Evolutionary conservation across 2,888 invertebrate species (phyloP).

Genomic region (Drosophila pseudotalamancana): DNA sequence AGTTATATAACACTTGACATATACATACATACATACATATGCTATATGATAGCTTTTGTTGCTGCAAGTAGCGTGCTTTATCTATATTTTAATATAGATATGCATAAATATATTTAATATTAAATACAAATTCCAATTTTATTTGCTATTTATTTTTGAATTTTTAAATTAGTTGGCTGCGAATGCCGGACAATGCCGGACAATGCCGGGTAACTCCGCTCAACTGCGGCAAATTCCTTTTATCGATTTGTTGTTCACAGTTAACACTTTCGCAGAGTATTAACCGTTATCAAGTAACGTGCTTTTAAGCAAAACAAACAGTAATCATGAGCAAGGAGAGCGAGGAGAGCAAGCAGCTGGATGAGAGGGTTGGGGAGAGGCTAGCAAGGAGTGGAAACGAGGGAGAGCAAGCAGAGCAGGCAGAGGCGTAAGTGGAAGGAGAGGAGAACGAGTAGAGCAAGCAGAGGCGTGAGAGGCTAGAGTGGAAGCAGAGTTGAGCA

Average conservation of each 20-base stretch:
- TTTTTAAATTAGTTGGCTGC: neutral
- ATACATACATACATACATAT: neutral
- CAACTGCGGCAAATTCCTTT: too few relatives aligned
- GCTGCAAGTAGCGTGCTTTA: too few relatives aligned
- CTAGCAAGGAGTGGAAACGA: too few relatives aligned
- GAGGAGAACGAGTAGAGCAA: constrained; percentile 54
- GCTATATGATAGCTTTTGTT: too few relatives aligned
- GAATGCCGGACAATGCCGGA: neutral
- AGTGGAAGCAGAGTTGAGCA: neutral
- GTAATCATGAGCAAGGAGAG: too few relatives aligned
- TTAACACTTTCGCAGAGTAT: constrained; percentile 28
- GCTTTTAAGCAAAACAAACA: constrained; percentile 67
- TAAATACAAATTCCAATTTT: too few relatives aligned
- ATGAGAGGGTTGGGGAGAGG: neutral
- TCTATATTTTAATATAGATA: too few relatives aligned
- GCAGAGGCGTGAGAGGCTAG: neutral
- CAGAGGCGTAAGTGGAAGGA: too few relatives aligned
- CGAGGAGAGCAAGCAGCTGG: constrained; percentile 35
- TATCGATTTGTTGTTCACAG: constrained; percentile 1
- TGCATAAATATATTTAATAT: too few relatives aligned
- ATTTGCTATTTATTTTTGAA: neutral
- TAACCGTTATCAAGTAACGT: constrained; percentile 57
- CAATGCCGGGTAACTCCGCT: neutral
- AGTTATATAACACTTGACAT: neutral
- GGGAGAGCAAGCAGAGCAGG: too few relatives aligned